Conservation (phyloP, 2,797 vertebrate species). For the Brachyalestes nurse region DNA sequence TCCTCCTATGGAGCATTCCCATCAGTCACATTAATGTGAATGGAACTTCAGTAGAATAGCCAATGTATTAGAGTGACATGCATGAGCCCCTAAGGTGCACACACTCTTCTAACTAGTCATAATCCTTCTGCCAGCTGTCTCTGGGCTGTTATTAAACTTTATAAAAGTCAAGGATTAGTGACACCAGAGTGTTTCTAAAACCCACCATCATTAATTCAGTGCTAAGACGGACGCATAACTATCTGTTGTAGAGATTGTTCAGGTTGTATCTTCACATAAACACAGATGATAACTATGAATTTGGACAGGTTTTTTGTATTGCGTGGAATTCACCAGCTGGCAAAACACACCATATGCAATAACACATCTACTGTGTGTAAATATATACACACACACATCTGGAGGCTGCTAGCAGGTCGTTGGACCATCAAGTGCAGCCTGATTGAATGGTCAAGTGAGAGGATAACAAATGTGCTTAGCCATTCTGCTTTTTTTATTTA, state of each 20-base stretch:
- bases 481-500: no score
- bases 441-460: not conserved
- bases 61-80: not conserved
- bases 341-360: no score
- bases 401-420: not conserved
- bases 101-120: not conserved
- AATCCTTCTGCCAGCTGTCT: not conserved
- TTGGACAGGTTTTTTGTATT: no score
- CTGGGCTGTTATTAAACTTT: not conserved
- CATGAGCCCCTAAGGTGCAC: slow-evolving; percentile 6
- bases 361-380: no score
- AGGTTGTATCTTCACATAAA: not conserved
- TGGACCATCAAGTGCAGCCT: not conserved
- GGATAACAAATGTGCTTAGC: not conserved
- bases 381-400: not conserved
- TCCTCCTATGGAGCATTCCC: not conserved
- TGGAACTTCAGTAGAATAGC: slow-evolving; percentile 1
- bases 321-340: no score
- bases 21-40: slow-evolving; percentile 7
- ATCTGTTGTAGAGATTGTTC: not conserved
- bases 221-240: not conserved
- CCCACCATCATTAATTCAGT: not conserved
- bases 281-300: not conserved
- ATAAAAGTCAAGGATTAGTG: not conserved
- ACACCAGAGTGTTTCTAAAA: not conserved